phyloP scores from a whole-genome alignment of 2,113 vertebrate genomes.

The Phyllostomus hastatus region DNA sequence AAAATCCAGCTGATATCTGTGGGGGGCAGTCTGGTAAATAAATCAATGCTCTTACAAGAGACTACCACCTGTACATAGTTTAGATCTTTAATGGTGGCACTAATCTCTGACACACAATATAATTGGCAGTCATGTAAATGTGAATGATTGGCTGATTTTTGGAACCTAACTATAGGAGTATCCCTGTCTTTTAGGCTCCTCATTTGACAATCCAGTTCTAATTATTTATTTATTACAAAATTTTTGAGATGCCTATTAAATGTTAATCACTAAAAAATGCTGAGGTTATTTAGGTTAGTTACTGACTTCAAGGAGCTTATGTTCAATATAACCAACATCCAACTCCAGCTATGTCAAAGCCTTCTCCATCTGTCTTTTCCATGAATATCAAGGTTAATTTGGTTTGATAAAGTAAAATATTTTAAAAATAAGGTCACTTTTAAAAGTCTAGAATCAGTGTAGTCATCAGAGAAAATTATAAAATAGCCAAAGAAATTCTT shows the following conservation, averaged over 20 bases:
- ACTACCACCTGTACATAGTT: not conserved
- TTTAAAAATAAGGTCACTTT: not conserved
- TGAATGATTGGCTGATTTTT: not conserved
- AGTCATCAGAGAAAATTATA: not conserved
- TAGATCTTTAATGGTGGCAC: not conserved
- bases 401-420: not conserved
- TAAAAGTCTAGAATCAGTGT: not conserved
- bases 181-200: not conserved
- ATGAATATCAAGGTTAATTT: not conserved
- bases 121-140: not conserved
- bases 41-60: not conserved
- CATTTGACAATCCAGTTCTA: not conserved
- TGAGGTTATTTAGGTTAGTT: not conserved
- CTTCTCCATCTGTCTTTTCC: not conserved
- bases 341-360: not conserved
- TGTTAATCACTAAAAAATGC: not conserved
- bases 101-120: not conserved
- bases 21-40: not conserved
- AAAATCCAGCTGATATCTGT: not conserved
- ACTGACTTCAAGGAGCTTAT: not conserved
- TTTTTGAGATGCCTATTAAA: not conserved
- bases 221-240: not conserved
- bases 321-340: not conserved
- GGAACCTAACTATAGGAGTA: not conserved
- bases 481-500: not conserved